Evolutionary conservation across 2,113 vertebrate species (phyloP).

Genomic region (Heloderma charlesbogerti): DNA sequence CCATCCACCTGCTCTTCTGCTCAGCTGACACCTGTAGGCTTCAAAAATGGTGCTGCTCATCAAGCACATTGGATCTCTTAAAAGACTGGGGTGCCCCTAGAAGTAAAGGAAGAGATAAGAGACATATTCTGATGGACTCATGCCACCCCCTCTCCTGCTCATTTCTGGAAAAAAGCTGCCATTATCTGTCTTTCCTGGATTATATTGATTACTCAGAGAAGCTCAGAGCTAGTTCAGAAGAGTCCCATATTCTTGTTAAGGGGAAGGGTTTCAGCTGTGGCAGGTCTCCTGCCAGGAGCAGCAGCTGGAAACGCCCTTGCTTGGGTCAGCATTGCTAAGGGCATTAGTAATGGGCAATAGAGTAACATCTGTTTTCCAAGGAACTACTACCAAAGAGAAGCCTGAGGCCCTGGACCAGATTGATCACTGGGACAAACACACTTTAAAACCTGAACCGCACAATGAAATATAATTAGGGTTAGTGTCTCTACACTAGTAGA

Average conservation of each 20-base stretch:
- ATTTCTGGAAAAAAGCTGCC: slow-evolving; percentile 29
- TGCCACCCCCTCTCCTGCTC: background rate
- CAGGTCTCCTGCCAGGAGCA: background rate
- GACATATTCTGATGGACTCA: slow-evolving; percentile 39
- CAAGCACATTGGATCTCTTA: background rate
- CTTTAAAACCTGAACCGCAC: background rate
- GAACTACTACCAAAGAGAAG: background rate
- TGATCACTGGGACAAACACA: background rate
- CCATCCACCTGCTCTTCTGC: background rate
- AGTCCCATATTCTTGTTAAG: background rate
- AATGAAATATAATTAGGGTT: background rate
- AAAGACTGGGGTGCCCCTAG: background rate
- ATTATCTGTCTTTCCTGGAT: slow-evolving; percentile 54
- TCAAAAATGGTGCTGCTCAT: background rate
- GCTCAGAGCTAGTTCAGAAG: background rate
- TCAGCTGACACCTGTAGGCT: background rate
- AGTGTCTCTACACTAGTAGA: background rate
- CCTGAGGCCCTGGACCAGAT: background rate
- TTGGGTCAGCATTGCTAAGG: background rate
- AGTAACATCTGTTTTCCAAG: background rate
- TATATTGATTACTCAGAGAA: slow-evolving; percentile 61
- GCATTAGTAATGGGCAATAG: background rate
- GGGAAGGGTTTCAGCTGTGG: background rate
- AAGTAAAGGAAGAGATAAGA: slow-evolving; percentile 11
- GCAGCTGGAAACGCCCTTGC: background rate